Conservation (phyloP, 2,797 vertebrate species). For the Megaceryle alcyon region DNA sequence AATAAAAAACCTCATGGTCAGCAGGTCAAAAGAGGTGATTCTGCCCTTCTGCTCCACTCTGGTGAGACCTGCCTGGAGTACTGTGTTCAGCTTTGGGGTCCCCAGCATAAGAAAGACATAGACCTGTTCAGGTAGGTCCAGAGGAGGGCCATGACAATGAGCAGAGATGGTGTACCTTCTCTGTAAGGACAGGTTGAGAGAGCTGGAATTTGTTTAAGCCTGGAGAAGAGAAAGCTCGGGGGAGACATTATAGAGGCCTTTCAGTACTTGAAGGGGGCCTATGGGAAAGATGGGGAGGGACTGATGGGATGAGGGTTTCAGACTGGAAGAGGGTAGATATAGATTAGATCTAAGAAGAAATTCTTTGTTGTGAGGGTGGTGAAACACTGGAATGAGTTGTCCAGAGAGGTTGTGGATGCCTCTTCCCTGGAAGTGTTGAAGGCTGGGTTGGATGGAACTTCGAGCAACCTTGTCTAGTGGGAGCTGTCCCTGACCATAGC, state of each 20-base stretch:
- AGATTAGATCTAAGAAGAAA: neutral
- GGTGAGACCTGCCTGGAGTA: neutral
- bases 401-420: neutral
- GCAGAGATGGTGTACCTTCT: neutral
- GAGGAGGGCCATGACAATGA: neutral
- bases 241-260: neutral
- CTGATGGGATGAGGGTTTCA: neutral
- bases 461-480: neutral
- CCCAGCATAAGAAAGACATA: neutral
- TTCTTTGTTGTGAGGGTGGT: neutral
- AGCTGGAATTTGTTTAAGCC: neutral
- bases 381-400: neutral
- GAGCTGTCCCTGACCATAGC: neutral
- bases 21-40: neutral
- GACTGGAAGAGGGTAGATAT: neutral
- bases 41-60: neutral
- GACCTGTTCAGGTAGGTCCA: neutral
- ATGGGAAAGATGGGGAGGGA: neutral
- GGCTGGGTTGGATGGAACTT: neutral
- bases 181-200: neutral
- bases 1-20: neutral
- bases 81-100: neutral
- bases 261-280: neutral
- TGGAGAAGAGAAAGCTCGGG: neutral
- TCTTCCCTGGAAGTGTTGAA: neutral